These are phyloP conservation scores for Ammospiza caudacuta DNA, from an alignment of 2,113 vertebrate species.

Conservation along the genomic window DNA sequence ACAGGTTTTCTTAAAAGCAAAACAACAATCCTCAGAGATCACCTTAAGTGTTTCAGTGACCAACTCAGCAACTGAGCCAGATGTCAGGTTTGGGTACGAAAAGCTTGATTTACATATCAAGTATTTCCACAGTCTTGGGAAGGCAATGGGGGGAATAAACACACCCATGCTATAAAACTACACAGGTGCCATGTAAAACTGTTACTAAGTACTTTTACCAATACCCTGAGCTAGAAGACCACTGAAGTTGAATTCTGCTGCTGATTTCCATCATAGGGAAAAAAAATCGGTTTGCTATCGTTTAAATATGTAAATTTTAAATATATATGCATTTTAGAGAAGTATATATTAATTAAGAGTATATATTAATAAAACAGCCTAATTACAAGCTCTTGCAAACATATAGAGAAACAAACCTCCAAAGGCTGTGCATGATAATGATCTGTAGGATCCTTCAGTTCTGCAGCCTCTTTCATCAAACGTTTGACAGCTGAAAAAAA, in stretches of 20 bases:
- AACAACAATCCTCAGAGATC: not conserved
- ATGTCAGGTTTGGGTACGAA: not conserved
- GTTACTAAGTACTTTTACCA: not conserved
- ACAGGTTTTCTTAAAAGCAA: not conserved
- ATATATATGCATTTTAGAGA: not conserved
- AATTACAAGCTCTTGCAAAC: not conserved
- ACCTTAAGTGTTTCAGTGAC: not conserved
- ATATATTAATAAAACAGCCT: not conserved
- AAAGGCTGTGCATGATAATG: conserved; percentile 98
- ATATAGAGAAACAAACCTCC: conserved; percentile 82
- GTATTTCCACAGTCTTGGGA: not conserved
- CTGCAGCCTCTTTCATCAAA: conserved; percentile 98
- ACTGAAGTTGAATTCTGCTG: not conserved
- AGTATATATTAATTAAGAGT: not conserved
- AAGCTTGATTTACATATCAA: not conserved
- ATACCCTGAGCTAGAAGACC: not conserved
- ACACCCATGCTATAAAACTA: not conserved
- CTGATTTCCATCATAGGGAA: not conserved
- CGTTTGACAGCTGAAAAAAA: conserved; percentile 90
- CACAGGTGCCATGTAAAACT: not conserved
- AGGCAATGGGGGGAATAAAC: not conserved
- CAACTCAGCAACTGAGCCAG: not conserved
- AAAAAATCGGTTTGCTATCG: not conserved
- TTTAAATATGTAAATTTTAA: not conserved
- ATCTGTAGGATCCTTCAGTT: conserved; percentile 94